phyloP scores from a whole-genome alignment of 2,888 invertebrate genomes.

The Chrysina gloriosa region DNA sequence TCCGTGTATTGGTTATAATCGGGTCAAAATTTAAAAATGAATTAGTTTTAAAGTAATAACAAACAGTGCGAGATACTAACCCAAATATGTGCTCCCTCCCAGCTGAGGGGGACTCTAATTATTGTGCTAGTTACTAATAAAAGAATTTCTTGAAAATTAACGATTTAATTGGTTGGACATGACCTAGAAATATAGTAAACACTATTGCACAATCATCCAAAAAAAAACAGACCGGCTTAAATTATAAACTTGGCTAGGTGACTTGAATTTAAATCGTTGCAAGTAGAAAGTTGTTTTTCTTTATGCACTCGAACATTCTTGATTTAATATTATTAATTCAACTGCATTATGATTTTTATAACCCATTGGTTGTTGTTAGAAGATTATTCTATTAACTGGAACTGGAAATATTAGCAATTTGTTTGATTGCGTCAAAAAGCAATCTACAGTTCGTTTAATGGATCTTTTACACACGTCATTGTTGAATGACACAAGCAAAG shows the following conservation, averaged over 20 bases:
- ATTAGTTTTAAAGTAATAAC: neutral
- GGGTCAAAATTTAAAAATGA: too few relatives aligned
- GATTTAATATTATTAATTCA: neutral
- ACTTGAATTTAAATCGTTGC: conserved; percentile 28
- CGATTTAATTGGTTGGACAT: neutral
- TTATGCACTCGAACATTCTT: neutral
- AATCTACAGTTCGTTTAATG: too few relatives aligned
- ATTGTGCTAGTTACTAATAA: neutral
- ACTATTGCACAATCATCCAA: conserved; percentile 3
- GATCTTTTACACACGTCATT: too few relatives aligned
- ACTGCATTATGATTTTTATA: neutral
- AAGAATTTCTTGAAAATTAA: neutral
- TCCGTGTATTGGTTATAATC: conserved; percentile 22
- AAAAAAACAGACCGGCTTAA: conserved; percentile 5
- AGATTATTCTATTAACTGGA: too few relatives aligned
- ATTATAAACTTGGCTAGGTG: conserved; percentile 16
- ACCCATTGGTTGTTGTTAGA: neutral
- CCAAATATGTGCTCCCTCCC: too few relatives aligned
- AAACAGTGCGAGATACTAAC: too few relatives aligned
- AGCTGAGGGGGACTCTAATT: too few relatives aligned
- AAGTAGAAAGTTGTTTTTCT: conserved; percentile 32
- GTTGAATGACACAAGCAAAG: too few relatives aligned
- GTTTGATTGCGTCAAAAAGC: too few relatives aligned
- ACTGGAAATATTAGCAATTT: too few relatives aligned
- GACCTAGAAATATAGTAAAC: conserved; percentile 22